Evolutionary conservation across 2,797 vertebrate species (phyloP), one percentile per base, ranked within the genome.

Genomic region (Rhabdomys pumilio): DNA sequence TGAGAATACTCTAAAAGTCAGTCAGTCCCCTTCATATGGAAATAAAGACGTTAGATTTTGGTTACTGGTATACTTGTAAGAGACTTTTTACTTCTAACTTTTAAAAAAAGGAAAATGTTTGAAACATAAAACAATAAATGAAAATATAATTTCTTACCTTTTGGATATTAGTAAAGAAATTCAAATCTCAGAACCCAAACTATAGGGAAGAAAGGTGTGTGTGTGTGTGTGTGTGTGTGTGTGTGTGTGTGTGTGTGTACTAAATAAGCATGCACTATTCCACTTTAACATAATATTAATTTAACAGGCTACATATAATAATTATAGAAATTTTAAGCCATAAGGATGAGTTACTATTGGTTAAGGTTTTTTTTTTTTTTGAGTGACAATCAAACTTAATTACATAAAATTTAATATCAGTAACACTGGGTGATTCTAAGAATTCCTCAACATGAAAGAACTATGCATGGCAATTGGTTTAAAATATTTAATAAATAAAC

Each of bases 401-500:
- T 5, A 93, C 91, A 69, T 86, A 13, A 92, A 85, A 84, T 80
- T 73, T 91, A 20, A 65, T 44, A 72, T 47, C 44, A 92, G 4
- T 80, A 63, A 26, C 57, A 88, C 3, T 63, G 3, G n/a, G 8
- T 13, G 13, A 4, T 53, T 11, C 5, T 61, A 94, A 69, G 12
- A 59, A 59, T 2, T 79, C n/a, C 63, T 90, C 55, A n/a, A 69
- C 50, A 61, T 65, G 31, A 22, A 80, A 90, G 61, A 44, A 87
- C 14, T 53, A 29, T 65, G 53, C 31, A 83, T 31, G 15, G 3
- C 6, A 83, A 73, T 81, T 80, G 38, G 24, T 24, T 63, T 85
- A 76, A 85, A 84, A 93, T 67, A 9, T 38, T 87, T 91, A 63
- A 87, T 44, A 72, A 91, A 79, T 44, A n/a, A 61, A 83, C n/a